Evolutionary conservation across 2,888 invertebrate genomes (phyloP), one percentile per base, ranked within the genome.

Genomic region (Drosophila koepferae): DNA sequence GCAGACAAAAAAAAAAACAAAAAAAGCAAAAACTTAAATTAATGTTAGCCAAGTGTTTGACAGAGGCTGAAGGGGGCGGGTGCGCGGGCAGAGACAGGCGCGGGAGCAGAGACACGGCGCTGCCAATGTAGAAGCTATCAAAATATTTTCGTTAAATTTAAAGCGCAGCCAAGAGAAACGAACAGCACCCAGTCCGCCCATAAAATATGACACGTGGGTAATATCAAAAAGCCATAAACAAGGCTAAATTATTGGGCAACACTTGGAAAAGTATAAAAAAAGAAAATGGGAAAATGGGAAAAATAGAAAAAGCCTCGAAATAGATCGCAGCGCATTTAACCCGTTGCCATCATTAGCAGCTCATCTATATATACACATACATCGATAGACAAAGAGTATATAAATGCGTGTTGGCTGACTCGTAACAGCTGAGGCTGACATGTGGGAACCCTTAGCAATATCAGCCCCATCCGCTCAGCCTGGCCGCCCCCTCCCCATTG

Each of bases 301-400:
- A 60, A 60, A 49, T 49, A 49, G 28, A 58, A 53, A 51, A 16
- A 44, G 65, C 72, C 74, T 74, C 64, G 60, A 86, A 86, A 86
- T 86, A 84, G 85, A 82, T 70, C 67, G 74, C 74, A 65, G 51
- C 77, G 77, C 79, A 74, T 82, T 87, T 87, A 87, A 86, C 85
- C 85, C 85, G 85, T 87, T 86, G 87, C 82, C 85, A 87, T 86
- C 85, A 86, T 86, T 86, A 85, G 85, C 85, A 85, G 87, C 79
- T 85, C 85, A 71, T 85, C 72, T 68, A 14, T 31, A 10, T 41
- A 40, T n/a, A 28, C n/a, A 41, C 36, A 16, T 23, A 38, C 3
- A 18, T 12, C 14, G 18, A 36, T 20, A 51, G 51, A 18, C 31
- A 12, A 7, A 46, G 49, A 18, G 46, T 28, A 14, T 46, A 14